Evolutionary conservation across 2,797 vertebrate genomes (phyloP).

Genomic region (Calcarius lapponicus): DNA sequence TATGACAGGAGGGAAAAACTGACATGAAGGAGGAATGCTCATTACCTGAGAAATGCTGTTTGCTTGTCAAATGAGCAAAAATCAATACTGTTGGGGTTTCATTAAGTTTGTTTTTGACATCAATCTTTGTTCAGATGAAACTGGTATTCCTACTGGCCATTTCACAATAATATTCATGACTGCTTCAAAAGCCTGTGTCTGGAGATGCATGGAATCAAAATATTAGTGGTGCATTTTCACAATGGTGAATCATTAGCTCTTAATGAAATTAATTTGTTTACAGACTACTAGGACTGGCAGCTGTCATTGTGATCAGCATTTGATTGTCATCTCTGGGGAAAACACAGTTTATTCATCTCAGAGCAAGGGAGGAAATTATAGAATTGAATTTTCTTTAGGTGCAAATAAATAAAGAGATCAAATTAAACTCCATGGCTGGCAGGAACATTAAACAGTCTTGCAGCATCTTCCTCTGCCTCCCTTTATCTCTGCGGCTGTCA

Average conservation of each 20-base stretch:
- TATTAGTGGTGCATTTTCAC: not conserved
- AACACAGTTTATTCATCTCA: not conserved
- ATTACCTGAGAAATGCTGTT: not conserved
- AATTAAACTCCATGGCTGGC: not conserved
- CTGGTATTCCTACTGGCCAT: not conserved
- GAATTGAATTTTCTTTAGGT: constrained; percentile 25
- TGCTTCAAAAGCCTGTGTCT: not conserved
- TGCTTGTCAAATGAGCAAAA: not conserved
- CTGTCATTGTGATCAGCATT: not conserved
- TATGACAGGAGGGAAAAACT: not conserved
- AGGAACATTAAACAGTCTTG: not conserved
- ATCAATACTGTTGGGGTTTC: not conserved
- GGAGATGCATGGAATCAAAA: not conserved
- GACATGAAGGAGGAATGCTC: not conserved
- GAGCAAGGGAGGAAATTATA: not conserved
- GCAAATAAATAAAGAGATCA: constrained; percentile 29
- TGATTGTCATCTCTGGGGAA: not conserved
- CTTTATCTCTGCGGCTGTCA: not conserved
- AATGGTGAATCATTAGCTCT: not conserved
- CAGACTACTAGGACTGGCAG: not conserved
- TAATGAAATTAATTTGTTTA: not conserved
- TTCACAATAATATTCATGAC: not conserved
- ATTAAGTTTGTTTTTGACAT: not conserved
- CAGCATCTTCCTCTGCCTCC: not conserved
- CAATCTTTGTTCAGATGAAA: not conserved